Percentiles rank a stretch among this genome's conserved stretches.
Conservation (phyloP, 1,140 invertebrate species). For the Zaprionus davidi region DNA sequence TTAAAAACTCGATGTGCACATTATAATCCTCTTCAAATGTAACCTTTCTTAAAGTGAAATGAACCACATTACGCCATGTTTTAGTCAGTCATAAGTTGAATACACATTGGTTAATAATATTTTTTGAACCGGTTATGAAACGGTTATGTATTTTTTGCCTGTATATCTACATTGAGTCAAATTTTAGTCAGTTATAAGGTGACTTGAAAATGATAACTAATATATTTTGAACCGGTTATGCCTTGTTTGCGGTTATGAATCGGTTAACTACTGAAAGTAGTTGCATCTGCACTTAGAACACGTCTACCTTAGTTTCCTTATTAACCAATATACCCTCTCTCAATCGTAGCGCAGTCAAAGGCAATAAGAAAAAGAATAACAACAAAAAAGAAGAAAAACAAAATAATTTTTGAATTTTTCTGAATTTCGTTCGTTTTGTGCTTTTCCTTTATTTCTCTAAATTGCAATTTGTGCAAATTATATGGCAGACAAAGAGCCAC, state of each 20-base stretch:
- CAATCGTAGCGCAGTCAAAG: neutral
- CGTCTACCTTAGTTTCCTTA: too few species aligned
- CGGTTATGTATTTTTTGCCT: neutral
- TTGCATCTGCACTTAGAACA: neutral
- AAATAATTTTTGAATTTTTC: conserved; percentile 26
- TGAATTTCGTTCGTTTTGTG: conserved; percentile 40
- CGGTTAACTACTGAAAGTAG: neutral
- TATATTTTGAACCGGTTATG: neutral
- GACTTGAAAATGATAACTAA: neutral
- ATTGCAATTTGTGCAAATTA: conserved; percentile 81
- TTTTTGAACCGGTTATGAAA: neutral
- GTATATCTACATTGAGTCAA: too few species aligned
- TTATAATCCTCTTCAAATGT: too few species aligned
- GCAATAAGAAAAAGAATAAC: neutral
- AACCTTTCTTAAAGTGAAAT: too few species aligned
- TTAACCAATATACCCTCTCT: neutral
- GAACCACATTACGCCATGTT: neutral
- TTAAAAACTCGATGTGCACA: too few species aligned
- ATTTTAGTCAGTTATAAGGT: too few species aligned
- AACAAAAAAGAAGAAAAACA: neutral
- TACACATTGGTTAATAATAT: too few species aligned
- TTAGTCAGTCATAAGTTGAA: too few species aligned
- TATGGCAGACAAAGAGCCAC: conserved; percentile 73
- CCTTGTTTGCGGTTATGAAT: neutral
- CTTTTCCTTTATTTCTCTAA: conserved; percentile 78